Conservation (phyloP, 2,888 invertebrate species). For the Latheticus oryzae region DNA sequence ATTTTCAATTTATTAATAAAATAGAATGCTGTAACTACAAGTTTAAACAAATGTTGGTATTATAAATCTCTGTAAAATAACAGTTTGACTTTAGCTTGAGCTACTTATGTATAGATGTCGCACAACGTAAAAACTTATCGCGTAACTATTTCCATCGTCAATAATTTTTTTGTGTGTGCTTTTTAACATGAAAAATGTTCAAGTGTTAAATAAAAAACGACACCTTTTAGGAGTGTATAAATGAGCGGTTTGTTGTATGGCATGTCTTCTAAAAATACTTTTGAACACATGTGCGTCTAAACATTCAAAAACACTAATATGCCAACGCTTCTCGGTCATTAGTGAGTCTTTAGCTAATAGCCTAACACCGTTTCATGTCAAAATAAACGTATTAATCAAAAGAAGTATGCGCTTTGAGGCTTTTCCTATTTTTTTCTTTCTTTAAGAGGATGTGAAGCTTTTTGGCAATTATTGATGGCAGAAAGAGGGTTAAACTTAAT, state of each 20-base stretch:
- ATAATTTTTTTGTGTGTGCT: slow-evolving; percentile 9
- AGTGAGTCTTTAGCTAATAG: slow-evolving; percentile 64
- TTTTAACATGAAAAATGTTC: slow-evolving; percentile 45
- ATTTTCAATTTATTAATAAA: too few species aligned
- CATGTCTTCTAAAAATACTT: slow-evolving; percentile 53
- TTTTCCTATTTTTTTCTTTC: slow-evolving; percentile 15
- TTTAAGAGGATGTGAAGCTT: slow-evolving; percentile 11
- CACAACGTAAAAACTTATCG: background rate
- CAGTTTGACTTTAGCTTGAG: too few species aligned
- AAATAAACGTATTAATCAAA: slow-evolving; percentile 66
- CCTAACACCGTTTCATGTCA: slow-evolving; percentile 64
- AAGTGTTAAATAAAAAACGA: slow-evolving; percentile 45
- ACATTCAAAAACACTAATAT: slow-evolving; percentile 55
- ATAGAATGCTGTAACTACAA: too few species aligned
- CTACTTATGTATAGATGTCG: background rate
- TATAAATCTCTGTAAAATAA: too few species aligned
- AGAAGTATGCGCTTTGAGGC: slow-evolving; percentile 43
- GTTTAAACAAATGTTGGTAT: too few species aligned
- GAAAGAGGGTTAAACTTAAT: slow-evolving; percentile 3
- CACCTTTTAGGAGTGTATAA: slow-evolving; percentile 45
- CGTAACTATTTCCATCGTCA: background rate
- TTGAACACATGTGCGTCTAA: slow-evolving; percentile 51
- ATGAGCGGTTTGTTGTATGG: slow-evolving; percentile 52
- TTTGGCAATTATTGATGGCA: slow-evolving; percentile 16
- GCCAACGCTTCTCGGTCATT: slow-evolving; percentile 59